These are phyloP conservation scores for Sebastes matsubarae DNA, from an alignment of 2,797 vertebrate species.

Conservation along the genomic window DNA sequence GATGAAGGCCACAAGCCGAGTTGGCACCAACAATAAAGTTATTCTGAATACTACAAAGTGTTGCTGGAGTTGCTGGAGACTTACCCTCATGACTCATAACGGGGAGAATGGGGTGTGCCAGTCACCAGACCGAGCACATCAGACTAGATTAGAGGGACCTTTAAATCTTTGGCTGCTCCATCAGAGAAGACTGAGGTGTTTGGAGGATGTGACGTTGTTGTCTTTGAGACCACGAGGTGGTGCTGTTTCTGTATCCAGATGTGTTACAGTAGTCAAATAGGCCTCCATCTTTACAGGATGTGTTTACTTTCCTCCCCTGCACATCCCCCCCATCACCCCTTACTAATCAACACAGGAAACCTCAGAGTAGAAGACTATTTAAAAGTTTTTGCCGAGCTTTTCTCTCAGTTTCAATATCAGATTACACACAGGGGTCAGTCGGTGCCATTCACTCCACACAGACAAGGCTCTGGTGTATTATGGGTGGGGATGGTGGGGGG, in stretches of 20 bases:
- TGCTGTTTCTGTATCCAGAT: background rate
- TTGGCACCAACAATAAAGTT: background rate
- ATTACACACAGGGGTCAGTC: constrained; percentile 26
- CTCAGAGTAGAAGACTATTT: background rate
- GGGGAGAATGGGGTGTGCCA: background rate
- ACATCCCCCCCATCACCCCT: background rate
- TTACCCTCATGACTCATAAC: background rate
- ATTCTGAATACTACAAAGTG: background rate
- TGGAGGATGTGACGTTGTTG: background rate
- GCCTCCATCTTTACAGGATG: background rate
- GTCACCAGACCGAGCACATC: background rate
- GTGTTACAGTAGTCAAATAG: background rate
- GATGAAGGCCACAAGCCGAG: background rate
- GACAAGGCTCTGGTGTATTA: constrained; percentile 21
- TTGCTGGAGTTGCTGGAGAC: background rate
- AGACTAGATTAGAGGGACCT: background rate
- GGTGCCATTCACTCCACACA: constrained; percentile 3
- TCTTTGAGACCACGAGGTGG: background rate
- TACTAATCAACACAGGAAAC: constrained; percentile 32
- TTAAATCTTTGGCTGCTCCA: background rate
- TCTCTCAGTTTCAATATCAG: constrained; percentile 17
- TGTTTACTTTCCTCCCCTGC: background rate
- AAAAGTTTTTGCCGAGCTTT: background rate
- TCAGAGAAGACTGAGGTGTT: background rate
- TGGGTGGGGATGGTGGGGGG: constrained; percentile 15